Evolutionary conservation across 1,140 invertebrate genomes (phyloP).

Genomic region (Cydia splendana): DNA sequence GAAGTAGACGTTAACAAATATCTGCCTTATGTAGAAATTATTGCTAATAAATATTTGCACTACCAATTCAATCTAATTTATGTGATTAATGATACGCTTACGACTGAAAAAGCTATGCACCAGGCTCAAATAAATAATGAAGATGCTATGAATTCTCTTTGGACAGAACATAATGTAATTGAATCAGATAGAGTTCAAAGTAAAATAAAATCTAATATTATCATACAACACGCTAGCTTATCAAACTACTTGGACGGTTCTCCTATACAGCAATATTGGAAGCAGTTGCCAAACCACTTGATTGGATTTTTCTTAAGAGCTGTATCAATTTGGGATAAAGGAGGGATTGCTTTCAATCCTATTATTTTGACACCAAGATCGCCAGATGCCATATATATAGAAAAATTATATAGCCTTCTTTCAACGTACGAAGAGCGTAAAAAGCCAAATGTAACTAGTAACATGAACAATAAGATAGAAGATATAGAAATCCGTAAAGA

Average conservation of each 20-base stretch:
- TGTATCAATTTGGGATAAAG: conserved; percentile 69
- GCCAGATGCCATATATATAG: conserved; percentile 49
- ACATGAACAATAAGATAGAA: conserved; percentile 36
- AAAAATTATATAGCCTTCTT: conserved; percentile 57
- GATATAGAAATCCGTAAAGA: neutral
- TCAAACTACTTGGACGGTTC: conserved; percentile 56
- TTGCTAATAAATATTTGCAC: conserved; percentile 52
- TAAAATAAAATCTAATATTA: conserved; percentile 43
- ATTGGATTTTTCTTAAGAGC: conserved; percentile 61
- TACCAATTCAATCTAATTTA: conserved; percentile 60
- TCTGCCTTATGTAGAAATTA: conserved; percentile 51
- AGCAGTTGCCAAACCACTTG: conserved; percentile 52
- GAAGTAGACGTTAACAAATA: conserved; percentile 49
- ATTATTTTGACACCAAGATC: conserved; percentile 54
- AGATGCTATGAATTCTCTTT: conserved; percentile 56
- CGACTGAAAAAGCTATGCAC: conserved; percentile 41
- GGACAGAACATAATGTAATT: conserved; percentile 35
- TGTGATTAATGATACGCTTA: conserved; percentile 52
- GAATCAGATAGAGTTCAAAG: conserved; percentile 36
- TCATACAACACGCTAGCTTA: conserved; percentile 51
- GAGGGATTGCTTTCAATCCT: conserved; percentile 67
- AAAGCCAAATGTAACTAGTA: conserved; percentile 29
- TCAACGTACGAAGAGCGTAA: conserved; percentile 37
- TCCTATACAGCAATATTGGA: conserved; percentile 59
- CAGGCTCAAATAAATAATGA: conserved; percentile 59